Conservation (phyloP, 2,888 invertebrate species). For the Cenopis cana region DNA sequence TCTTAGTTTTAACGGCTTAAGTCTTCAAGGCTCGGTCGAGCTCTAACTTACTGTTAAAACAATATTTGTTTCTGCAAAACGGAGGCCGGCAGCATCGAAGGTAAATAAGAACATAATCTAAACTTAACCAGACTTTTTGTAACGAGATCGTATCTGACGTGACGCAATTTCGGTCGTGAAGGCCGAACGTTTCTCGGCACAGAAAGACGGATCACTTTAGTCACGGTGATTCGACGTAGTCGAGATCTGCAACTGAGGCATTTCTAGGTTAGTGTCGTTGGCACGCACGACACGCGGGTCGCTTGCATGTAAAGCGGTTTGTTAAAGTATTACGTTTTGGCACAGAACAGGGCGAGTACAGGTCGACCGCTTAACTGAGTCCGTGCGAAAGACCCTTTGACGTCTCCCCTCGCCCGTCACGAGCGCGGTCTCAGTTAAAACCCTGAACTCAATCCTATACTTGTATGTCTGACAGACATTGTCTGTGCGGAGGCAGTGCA, state of each 20-base stretch:
- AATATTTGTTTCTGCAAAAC: too few relatives aligned
- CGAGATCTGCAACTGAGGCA: conserved; percentile 9
- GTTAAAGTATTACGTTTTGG: not conserved
- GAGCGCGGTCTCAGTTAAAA: too few relatives aligned
- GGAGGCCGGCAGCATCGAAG: not conserved
- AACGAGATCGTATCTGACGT: conserved; percentile 25
- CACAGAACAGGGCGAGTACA: not conserved
- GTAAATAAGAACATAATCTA: not conserved
- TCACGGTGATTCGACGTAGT: conserved; percentile 15
- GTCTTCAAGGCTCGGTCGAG: too few relatives aligned
- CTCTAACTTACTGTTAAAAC: too few relatives aligned
- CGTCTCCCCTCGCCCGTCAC: too few relatives aligned
- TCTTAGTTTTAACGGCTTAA: too few relatives aligned
- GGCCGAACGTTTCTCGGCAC: conserved; percentile 27
- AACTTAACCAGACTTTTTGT: conserved; percentile 20
- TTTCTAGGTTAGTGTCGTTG: conserved; percentile 9
- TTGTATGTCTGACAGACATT: too few relatives aligned
- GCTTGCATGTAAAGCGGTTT: not conserved
- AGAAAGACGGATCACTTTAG: conserved; percentile 18
- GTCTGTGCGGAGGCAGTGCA: too few relatives aligned
- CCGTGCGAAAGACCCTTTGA: too few relatives aligned
- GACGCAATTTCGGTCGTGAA: conserved; percentile 32
- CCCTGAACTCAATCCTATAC: too few relatives aligned
- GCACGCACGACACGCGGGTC: not conserved
- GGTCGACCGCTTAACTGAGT: too few relatives aligned